Evolutionary conservation across 2,888 invertebrate species (phyloP).

Genomic region (Exocentrus adspersus): DNA sequence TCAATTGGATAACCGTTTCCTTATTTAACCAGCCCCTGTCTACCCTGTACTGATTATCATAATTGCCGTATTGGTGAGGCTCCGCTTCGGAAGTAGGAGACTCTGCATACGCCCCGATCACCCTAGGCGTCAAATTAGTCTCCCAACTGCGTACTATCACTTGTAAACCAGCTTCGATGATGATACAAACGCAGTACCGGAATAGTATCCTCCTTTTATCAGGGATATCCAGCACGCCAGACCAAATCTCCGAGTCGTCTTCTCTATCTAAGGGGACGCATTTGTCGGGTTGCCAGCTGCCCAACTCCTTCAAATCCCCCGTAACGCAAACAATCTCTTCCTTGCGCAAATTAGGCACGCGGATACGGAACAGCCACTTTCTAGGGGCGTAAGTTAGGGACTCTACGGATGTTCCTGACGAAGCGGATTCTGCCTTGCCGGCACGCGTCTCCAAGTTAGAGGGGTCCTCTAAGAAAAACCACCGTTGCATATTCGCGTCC

Average conservation of each 20-base stretch:
- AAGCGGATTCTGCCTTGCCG: conserved; percentile 42
- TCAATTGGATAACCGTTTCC: conserved; percentile 85
- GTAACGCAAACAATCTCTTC: conserved; percentile 77
- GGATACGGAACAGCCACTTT: conserved; percentile 67
- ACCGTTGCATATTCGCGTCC: conserved; percentile 68
- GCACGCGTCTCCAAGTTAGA: conserved; percentile 62
- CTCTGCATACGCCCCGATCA: conserved; percentile 63
- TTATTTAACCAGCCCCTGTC: conserved; percentile 87
- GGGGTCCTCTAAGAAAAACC: conserved; percentile 72
- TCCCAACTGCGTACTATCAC: conserved; percentile 83
- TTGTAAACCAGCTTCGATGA: conserved; percentile 70
- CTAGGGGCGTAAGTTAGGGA: conserved; percentile 47
- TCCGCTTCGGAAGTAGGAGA: conserved; percentile 53
- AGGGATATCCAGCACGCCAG: conserved; percentile 72
- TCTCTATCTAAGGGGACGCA: conserved; percentile 68
- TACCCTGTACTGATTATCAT: conserved; percentile 68
- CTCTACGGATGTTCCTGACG: conserved; percentile 33
- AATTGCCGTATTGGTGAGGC: conserved; percentile 75
- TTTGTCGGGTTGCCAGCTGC: conserved; percentile 75
- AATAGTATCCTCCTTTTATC: conserved; percentile 74
- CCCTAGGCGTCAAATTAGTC: conserved; percentile 76
- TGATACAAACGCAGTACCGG: conserved; percentile 81
- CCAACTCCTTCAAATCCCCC: conserved; percentile 75
- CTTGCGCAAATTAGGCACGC: conserved; percentile 65
- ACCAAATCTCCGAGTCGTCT: conserved; percentile 70